Evolutionary conservation across 2,888 invertebrate genomes (phyloP).

Genomic region (Catocala nupta): DNA sequence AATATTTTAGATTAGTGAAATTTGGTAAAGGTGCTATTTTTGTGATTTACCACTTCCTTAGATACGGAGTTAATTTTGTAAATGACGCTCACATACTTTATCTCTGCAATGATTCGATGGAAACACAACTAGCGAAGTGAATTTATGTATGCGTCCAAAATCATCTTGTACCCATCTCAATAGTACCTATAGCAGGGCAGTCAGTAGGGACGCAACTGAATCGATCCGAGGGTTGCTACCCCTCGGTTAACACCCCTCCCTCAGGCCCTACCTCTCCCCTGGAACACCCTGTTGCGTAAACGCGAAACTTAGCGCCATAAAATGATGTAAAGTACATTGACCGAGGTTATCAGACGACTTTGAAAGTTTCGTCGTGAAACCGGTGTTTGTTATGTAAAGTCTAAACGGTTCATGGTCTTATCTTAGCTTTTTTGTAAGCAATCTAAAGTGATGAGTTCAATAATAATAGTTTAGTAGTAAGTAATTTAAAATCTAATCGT

Average conservation of each 20-base stretch:
- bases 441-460: neutral
- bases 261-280: slow-evolving; percentile 39
- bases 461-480: no score
- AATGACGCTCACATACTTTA: no score
- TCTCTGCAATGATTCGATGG: no score
- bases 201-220: slow-evolving; percentile 51
- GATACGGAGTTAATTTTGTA: no score
- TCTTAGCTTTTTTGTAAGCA: neutral
- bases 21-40: no score
- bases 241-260: slow-evolving; percentile 34
- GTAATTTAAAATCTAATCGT: no score
- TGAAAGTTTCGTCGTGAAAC: slow-evolving; percentile 56
- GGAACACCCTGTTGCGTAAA: slow-evolving; percentile 43
- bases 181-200: slow-evolving; percentile 18
- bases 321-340: slow-evolving; percentile 63
- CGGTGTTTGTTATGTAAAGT: slow-evolving; percentile 7
- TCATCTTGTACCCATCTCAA: slow-evolving; percentile 9
- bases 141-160: slow-evolving; percentile 1
- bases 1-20: no score
- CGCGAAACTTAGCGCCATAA: slow-evolving; percentile 46
- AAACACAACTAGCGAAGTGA: neutral
- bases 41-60: no score
- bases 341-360: slow-evolving; percentile 65
- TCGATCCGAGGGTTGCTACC: slow-evolving; percentile 66
- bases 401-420: slow-evolving; percentile 7